phyloP scores from a whole-genome alignment of 2,113 vertebrate genomes.

The Vimba vimba region DNA sequence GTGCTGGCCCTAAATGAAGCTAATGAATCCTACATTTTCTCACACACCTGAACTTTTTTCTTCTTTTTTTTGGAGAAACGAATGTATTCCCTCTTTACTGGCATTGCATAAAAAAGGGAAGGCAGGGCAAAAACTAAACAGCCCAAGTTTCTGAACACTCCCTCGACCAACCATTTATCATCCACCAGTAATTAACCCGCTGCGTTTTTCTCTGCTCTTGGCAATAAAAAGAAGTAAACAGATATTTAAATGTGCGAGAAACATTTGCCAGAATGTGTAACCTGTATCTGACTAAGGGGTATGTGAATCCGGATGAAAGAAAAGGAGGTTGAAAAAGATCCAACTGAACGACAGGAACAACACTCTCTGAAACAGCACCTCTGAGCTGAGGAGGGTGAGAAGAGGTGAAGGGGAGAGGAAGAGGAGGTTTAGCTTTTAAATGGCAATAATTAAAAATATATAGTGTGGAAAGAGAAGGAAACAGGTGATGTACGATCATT shows the following conservation, averaged over 20 bases:
- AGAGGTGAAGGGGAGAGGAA: neutral
- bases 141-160: conserved; percentile 12
- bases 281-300: conserved; percentile 37
- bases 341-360: neutral
- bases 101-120: neutral
- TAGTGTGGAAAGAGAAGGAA: too few relatives aligned
- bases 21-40: conserved; percentile 19
- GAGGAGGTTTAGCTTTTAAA: neutral
- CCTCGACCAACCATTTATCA: conserved; percentile 24
- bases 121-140: neutral
- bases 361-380: conserved; percentile 7
- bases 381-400: neutral
- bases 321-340: conserved; percentile 34
- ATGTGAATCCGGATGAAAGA: conserved; percentile 38
- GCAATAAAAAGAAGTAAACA: conserved; percentile 26
- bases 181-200: conserved; percentile 28
- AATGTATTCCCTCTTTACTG: neutral
- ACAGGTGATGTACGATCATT: too few relatives aligned
- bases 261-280: conserved; percentile 11
- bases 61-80: neutral
- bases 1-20: neutral
- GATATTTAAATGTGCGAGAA: conserved; percentile 26
- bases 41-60: neutral
- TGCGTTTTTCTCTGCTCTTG: conserved; percentile 22
- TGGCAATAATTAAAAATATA: neutral